Conservation (phyloP, 2,888 invertebrate genomes). For the Sturmia bella region DNA sequence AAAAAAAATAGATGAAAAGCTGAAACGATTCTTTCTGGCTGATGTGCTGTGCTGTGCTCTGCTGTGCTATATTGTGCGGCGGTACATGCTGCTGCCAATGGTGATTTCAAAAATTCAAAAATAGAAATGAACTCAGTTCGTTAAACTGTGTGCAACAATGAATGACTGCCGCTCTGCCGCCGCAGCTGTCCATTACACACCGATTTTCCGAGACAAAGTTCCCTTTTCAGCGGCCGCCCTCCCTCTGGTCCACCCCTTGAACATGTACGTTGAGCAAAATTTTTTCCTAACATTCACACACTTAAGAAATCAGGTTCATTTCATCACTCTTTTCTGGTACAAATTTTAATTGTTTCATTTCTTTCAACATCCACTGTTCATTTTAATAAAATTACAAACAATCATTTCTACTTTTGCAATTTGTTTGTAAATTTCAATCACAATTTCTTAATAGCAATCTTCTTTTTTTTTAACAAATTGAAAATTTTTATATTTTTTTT, state of each 20-base stretch:
- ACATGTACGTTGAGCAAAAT: conserved; percentile 4
- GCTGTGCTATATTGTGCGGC: conserved; percentile 29
- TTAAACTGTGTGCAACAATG: conserved; percentile 76
- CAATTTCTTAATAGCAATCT: conserved; percentile 1
- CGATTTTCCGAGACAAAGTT: conserved; percentile 47
- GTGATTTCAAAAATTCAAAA: conserved; percentile 78
- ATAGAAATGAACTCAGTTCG: conserved; percentile 83
- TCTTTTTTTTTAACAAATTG: not conserved
- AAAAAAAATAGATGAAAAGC: conserved; percentile 31
- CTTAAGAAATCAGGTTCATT: conserved; percentile 38
- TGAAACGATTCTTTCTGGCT: conserved; percentile 28
- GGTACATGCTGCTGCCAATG: conserved; percentile 43
- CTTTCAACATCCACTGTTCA: conserved; percentile 39
- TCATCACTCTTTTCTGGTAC: conserved; percentile 5
- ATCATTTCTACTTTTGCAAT: conserved; percentile 31
- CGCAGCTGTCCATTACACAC: conserved; percentile 9
- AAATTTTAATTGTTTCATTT: conserved; percentile 11
- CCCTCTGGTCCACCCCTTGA: too few species aligned
- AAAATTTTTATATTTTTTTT: not conserved
- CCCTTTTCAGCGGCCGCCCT: conserved; percentile 13
- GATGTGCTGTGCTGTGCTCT: conserved; percentile 32
- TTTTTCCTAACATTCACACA: conserved; percentile 38
- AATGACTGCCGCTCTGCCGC: conserved; percentile 32
- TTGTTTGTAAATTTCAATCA: conserved; percentile 56
- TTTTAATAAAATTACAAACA: conserved; percentile 26